Evolutionary conservation across 30 jellyfish, hydroid and myxozoan species (phyloP).

Genomic region (Sanderia malayensis): DNA sequence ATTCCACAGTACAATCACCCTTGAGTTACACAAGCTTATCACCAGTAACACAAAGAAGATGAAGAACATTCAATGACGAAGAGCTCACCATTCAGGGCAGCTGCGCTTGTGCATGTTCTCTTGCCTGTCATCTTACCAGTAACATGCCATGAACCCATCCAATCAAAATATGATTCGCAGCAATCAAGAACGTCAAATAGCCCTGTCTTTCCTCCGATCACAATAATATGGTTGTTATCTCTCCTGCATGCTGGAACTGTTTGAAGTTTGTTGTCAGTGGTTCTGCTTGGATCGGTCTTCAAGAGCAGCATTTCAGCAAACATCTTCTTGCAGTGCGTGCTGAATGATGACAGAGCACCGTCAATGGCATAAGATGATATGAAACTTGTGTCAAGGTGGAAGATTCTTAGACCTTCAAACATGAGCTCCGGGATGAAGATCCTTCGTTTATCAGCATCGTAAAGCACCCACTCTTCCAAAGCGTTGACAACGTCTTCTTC

Average conservation of each 20-base stretch:
- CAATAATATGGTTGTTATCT: slow-evolving; percentile 56
- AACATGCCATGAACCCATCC: slow-evolving; percentile 57
- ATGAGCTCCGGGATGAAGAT: slow-evolving; percentile 50
- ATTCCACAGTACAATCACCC: neutral
- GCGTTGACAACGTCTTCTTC: slow-evolving; percentile 78
- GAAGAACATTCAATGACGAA: neutral
- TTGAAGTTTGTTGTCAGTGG: slow-evolving; percentile 34
- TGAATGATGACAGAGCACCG: slow-evolving; percentile 55
- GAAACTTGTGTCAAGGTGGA: slow-evolving; percentile 55
- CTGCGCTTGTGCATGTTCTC: slow-evolving; percentile 79
- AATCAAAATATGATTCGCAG: slow-evolving; percentile 45
- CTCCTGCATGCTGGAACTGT: slow-evolving; percentile 53
- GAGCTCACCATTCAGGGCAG: slow-evolving; percentile 67
- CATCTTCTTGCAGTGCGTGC: slow-evolving; percentile 44
- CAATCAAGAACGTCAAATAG: slow-evolving; percentile 50
- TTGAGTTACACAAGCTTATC: neutral
- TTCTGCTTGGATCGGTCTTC: slow-evolving; percentile 59
- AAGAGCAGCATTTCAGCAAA: slow-evolving; percentile 41
- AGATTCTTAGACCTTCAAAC: slow-evolving; percentile 49
- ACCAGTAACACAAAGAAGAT: neutral
- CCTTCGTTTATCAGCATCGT: slow-evolving; percentile 64
- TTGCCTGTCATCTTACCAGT: slow-evolving; percentile 46
- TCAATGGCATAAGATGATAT: slow-evolving; percentile 33
- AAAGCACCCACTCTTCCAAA: slow-evolving; percentile 71
- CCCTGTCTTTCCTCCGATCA: slow-evolving; percentile 85